These are phyloP conservation scores for Odontomachus brunneus DNA, from an alignment of 1,140 invertebrate species.

Conservation along the genomic window DNA sequence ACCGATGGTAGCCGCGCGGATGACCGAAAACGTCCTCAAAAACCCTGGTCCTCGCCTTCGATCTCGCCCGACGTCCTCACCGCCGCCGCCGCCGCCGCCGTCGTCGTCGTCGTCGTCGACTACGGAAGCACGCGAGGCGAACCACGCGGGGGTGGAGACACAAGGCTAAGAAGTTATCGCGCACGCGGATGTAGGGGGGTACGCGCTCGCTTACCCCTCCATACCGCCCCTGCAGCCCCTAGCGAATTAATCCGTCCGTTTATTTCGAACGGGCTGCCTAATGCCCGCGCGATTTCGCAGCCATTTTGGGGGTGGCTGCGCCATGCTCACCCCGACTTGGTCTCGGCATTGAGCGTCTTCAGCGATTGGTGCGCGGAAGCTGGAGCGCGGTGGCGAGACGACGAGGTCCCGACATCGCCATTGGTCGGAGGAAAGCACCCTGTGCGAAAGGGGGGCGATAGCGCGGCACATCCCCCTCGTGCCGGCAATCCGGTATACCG, in stretches of 20 bases:
- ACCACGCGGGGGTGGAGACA: slow-evolving; percentile 17
- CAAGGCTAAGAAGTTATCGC: not conserved
- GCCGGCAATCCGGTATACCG: slow-evolving; percentile 28
- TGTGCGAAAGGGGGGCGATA: slow-evolving; percentile 48
- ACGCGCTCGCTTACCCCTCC: slow-evolving; percentile 53
- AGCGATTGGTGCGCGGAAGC: slow-evolving; percentile 57
- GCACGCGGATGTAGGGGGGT: not conserved
- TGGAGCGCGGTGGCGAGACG: slow-evolving; percentile 24
- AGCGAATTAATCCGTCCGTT: slow-evolving; percentile 84
- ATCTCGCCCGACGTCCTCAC: slow-evolving; percentile 1
- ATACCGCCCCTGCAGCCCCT: slow-evolving; percentile 66
- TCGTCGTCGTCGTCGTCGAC: slow-evolving; percentile 2
- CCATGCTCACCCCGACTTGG: slow-evolving; percentile 23
- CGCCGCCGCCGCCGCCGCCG: slow-evolving; percentile 28
- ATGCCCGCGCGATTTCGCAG: slow-evolving; percentile 83
- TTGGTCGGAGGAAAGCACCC: slow-evolving; percentile 64
- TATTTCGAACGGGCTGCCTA: slow-evolving; percentile 83
- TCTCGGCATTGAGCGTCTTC: not conserved
- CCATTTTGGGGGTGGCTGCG: slow-evolving; percentile 85
- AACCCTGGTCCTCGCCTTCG: no score
- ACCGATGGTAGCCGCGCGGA: no score
- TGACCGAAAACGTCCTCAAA: no score
- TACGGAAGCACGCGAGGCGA: slow-evolving; percentile 14
- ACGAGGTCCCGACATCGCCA: slow-evolving; percentile 25
- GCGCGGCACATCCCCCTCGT: slow-evolving; percentile 13